Conservation (phyloP, 2,888 invertebrate species). For the Spodoptera littoralis region DNA sequence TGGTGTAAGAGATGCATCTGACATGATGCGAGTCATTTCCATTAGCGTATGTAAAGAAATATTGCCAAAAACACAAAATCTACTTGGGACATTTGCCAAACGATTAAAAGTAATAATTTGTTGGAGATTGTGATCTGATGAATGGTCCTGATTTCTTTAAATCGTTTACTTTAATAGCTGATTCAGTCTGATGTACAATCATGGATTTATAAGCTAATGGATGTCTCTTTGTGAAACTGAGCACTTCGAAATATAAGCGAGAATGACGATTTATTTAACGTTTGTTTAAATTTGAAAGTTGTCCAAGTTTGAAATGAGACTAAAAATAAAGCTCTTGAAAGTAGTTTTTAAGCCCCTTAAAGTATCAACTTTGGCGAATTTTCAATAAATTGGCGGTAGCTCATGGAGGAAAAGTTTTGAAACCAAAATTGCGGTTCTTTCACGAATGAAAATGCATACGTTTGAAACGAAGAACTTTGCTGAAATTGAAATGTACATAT, state of each 20-base stretch:
- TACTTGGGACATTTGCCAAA: slow-evolving; percentile 52
- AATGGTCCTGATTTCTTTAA: slow-evolving; percentile 50
- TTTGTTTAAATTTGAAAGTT: slow-evolving; percentile 23
- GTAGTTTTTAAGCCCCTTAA: slow-evolving; percentile 26
- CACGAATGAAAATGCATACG: too few relatives aligned
- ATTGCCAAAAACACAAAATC: slow-evolving; percentile 25
- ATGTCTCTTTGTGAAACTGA: slow-evolving; percentile 49
- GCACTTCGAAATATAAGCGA: slow-evolving; percentile 18
- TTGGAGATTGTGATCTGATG: slow-evolving; percentile 60
- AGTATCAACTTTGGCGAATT: slow-evolving; percentile 25
- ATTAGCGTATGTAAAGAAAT: slow-evolving; percentile 1
- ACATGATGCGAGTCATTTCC: too few relatives aligned
- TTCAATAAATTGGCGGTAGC: slow-evolving; percentile 40
- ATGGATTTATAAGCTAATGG: slow-evolving; percentile 59
- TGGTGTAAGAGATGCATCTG: not conserved
- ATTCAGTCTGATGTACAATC: slow-evolving; percentile 54
- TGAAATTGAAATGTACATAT: too few relatives aligned
- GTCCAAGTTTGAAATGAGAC: slow-evolving; percentile 13
- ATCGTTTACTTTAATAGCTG: slow-evolving; percentile 65
- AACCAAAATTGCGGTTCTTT: not conserved
- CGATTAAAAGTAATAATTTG: slow-evolving; percentile 53
- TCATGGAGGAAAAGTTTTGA: slow-evolving; percentile 1
- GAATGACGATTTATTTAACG: slow-evolving; percentile 18
- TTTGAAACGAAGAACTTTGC: too few relatives aligned
- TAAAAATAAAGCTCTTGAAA: slow-evolving; percentile 25